Conservation (phyloP, 2,113 vertebrate species). For the Xyliphius kryptos region DNA sequence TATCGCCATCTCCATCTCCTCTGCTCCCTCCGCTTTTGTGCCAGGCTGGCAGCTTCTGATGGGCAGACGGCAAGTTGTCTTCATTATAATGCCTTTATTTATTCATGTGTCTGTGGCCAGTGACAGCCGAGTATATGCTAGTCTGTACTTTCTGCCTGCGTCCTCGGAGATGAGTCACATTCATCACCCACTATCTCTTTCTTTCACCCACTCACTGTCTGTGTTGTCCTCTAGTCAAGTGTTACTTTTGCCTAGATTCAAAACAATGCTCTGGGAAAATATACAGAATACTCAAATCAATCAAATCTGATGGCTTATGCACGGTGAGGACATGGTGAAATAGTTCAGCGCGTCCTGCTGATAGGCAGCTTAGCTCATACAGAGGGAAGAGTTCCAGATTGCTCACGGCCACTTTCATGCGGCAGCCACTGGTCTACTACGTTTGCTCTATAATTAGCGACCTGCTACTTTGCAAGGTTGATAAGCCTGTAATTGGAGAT, state of each 20-base stretch:
- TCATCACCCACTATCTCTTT: conserved; percentile 35
- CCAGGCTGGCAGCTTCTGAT: conserved; percentile 45
- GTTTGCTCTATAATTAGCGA: too few species aligned
- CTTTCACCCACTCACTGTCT: conserved; percentile 13
- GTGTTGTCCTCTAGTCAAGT: conserved; percentile 33
- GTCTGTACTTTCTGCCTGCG: conserved; percentile 39
- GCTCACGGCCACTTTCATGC: too few species aligned
- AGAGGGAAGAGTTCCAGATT: too few species aligned
- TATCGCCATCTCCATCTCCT: conserved; percentile 12
- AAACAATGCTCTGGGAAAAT: conserved; percentile 3
- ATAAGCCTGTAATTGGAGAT: too few species aligned
- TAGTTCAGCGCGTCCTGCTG: conserved; percentile 21
- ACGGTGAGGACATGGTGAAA: too few species aligned
- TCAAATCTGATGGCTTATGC: conserved; percentile 40
- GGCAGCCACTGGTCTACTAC: too few species aligned
- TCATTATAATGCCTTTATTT: conserved; percentile 49
- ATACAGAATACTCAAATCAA: conserved; percentile 35
- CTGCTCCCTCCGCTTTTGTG: conserved; percentile 36
- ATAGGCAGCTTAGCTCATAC: too few species aligned
- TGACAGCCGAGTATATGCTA: conserved; percentile 38
- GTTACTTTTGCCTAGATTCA: conserved; percentile 39
- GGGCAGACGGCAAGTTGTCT: conserved; percentile 46
- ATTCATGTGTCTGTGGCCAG: conserved; percentile 46
- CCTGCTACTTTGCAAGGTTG: too few species aligned
- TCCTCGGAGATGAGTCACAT: conserved; percentile 45